Evolutionary conservation across 2,113 vertebrate genomes (phyloP), one percentile per base, ranked within the genome.

Genomic region (Tor tambroides): DNA sequence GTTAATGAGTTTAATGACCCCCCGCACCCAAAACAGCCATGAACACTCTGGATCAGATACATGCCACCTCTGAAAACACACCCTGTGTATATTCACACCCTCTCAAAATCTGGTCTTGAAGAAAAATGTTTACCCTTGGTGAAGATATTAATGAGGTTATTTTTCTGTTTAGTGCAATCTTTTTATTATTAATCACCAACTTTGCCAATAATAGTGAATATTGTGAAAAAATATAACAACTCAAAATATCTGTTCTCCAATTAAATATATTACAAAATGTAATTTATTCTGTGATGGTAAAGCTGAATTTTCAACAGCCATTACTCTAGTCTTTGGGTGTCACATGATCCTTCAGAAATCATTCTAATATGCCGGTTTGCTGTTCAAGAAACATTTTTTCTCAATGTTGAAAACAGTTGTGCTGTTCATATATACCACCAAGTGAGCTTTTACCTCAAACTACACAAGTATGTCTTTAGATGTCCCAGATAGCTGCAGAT

Each of bases 1-100:
- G 43, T 74, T 92, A 91, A 93, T 91, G 91, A 89, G 93, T 87
- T 93, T 93, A 92, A 81, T 67, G 91, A 86, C 86, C 86, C 88
- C 91, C 86, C 43, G 80, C 76, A 88, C 91, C 87, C 38, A 85
- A 86, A 88, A 88, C 17, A 76, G 67, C 32, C 6, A 91, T 91
- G 91, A 92, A 91, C 91, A 87, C 88, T 86, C 90, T 91, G 93
- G 92, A 91, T 92, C 28, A 61, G 35, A 72, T 76, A 83, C 65
- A 41, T 0, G 5, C 17, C 54, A 43, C 38, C 49, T 71, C 41
- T 63, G 30, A 86, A 80, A 80, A 38, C 51, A 21, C 43, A 77
- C 43, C 19, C n/a, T 9, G 76, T 19, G 14, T 61, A 15, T 38
- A 38, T 80, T 61, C 54, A 80, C 30, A 80, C 78, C 19, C 51